A percentile compares a stretch with the other conserved stretches of the same genome.
These are phyloP conservation scores for Popillia japonica DNA, from an alignment of 1,140 invertebrate genomes.

Conservation along the genomic window DNA sequence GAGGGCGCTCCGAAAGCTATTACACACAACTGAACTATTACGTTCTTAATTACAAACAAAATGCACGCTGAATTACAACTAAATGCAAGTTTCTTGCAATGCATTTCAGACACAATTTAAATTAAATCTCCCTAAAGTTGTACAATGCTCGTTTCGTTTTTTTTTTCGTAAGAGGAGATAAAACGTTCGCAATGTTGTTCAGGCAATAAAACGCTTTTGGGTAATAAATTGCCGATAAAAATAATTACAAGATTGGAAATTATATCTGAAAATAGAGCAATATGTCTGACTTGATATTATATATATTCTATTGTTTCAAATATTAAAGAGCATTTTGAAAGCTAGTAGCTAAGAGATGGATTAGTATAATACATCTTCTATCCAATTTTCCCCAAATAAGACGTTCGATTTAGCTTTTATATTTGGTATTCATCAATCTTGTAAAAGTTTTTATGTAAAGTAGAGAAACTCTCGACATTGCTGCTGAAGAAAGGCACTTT, in stretches of 20 bases:
- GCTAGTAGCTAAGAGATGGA: background rate
- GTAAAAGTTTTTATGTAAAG: background rate
- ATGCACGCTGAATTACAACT: slow-evolving; percentile 32
- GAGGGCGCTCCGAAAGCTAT: slow-evolving; percentile 27
- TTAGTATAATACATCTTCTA: background rate
- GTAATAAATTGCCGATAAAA: background rate
- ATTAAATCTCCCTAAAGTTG: slow-evolving; percentile 22
- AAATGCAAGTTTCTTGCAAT: slow-evolving; percentile 19
- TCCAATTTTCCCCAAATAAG: background rate
- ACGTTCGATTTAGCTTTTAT: background rate
- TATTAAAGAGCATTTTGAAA: background rate
- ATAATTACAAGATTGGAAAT: background rate
- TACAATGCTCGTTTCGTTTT: background rate
- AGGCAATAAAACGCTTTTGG: background rate
- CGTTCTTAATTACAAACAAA: slow-evolving; percentile 35
- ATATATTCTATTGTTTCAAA: background rate
- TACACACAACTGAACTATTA: slow-evolving; percentile 34
- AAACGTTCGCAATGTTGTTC: background rate
- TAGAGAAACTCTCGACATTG: background rate
- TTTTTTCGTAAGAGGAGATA: background rate
- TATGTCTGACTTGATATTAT: background rate
- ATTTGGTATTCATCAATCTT: slow-evolving; percentile 18
- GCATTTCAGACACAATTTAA: slow-evolving; percentile 26
- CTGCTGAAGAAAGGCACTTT: background rate
- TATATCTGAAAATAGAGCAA: background rate